Evolutionary conservation across 2,888 invertebrate species (phyloP), one percentile per base, ranked within the genome.

Genomic region (Dynastes hyllus): DNA sequence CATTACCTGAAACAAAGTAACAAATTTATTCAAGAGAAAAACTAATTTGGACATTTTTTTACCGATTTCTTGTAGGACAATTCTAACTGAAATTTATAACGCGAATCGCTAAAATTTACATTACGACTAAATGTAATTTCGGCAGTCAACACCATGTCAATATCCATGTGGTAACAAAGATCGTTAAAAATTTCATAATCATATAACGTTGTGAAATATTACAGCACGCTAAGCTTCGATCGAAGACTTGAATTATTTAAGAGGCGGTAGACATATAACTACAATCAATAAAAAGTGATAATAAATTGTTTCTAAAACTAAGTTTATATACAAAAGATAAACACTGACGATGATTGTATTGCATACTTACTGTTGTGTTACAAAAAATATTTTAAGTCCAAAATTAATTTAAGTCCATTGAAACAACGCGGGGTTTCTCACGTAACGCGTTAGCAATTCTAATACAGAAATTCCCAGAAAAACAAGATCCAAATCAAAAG

Each of bases 171-270:
- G 63, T 13, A 29, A 40, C 1, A 67, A 67, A 22, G 16, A 67
- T 13, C 16, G n/a, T 40, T 67, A 40, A 45, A 53, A 69, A 13
- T 29, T 51, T 69, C 11, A 69, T 50, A 45, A 45, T 11, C 11
- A 22, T 27, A 13, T 51, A 69, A 29, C 50, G 51, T 22, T 40
- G 16, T 6, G 37, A 2, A 66, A 37, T 16, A 40, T 29, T 9
- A 37, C 9, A 16, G 16, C 67, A 50, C 45, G 22, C 45, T 50
- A 67, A 45, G 6, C 32, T 22, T 67, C 50, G 67, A 67, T 67
- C 22, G 50, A 16, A 27, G 29, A 13, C 27, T 51, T 67, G 67
- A 67, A 67, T 67, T 45, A 67, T 67, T 67, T 67, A 67, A 51
- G 2, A 67, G 27, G 45, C 11, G 11, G 11, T 27, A 13, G 16